Conservation (phyloP, 2,797 vertebrate species). For the Ctenopoma kingsleyae region DNA sequence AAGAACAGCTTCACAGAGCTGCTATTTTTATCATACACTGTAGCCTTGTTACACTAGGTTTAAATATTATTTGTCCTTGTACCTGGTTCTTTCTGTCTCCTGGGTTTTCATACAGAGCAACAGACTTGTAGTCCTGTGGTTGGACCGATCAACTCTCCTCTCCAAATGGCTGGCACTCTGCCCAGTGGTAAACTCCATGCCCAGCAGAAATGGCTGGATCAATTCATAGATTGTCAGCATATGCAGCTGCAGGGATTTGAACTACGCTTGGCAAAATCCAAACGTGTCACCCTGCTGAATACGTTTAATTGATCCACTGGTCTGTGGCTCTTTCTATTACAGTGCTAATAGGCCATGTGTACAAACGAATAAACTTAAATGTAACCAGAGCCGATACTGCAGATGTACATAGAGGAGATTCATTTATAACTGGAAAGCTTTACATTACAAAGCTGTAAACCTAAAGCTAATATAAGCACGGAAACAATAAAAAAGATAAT, state of each 20-base stretch:
- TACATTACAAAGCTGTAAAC: not conserved
- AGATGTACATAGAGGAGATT: conserved; percentile 6
- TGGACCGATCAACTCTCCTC: conserved; percentile 39
- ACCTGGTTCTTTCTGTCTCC: conserved; percentile 1
- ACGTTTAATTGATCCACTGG: conserved; percentile 56
- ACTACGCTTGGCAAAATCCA: conserved; percentile 39
- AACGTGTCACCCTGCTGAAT: conserved; percentile 45
- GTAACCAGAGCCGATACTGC: conserved; percentile 17
- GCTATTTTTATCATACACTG: no score
- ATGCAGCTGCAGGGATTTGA: conserved; percentile 50
- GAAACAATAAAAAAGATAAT: conserved; percentile 5
- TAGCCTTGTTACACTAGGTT: conserved; percentile 1
- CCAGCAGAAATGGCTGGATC: conserved; percentile 60
- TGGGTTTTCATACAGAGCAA: conserved; percentile 16
- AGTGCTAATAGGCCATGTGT: conserved; percentile 43
- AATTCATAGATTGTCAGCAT: conserved; percentile 64
- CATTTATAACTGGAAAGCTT: not conserved
- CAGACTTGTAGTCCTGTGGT: conserved; percentile 22
- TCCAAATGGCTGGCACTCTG: conserved; percentile 44
- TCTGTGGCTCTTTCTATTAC: conserved; percentile 53
- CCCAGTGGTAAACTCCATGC: conserved; percentile 60
- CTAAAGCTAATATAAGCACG: not conserved
- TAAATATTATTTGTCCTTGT: conserved; percentile 6
- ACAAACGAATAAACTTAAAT: conserved; percentile 49
- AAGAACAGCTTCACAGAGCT: no score